These are phyloP conservation scores for Cosmorhoe ocellata DNA, from an alignment of 2,888 invertebrate species.

Conservation along the genomic window DNA sequence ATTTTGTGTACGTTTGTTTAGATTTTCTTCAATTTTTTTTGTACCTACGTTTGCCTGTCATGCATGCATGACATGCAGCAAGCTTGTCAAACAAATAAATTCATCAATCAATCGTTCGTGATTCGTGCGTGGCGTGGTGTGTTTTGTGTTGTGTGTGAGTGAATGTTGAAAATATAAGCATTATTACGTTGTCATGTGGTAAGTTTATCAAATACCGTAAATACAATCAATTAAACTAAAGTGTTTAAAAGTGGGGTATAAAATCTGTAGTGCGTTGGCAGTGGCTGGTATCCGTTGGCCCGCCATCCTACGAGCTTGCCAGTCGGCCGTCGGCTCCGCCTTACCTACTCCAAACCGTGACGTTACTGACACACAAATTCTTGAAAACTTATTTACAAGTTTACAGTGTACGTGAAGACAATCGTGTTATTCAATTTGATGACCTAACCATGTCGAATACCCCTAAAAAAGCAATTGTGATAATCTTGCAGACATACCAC, in stretches of 20 bases:
- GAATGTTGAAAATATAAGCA: slow-evolving; percentile 63
- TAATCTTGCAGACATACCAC: slow-evolving; percentile 47
- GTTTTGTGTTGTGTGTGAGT: slow-evolving; percentile 77
- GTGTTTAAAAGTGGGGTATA: neutral
- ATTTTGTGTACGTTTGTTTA: too few species aligned
- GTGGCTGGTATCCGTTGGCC: slow-evolving; percentile 60
- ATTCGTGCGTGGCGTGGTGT: slow-evolving; percentile 43
- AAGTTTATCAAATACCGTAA: slow-evolving; percentile 47
- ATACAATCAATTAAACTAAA: slow-evolving; percentile 1
- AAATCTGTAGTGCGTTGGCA: neutral
- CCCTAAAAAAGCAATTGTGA: slow-evolving; percentile 31
- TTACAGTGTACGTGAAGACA: slow-evolving; percentile 6
- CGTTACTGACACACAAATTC: slow-evolving; percentile 30
- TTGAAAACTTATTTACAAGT: slow-evolving; percentile 12
- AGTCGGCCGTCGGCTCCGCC: slow-evolving; percentile 72
- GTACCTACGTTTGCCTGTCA: too few species aligned
- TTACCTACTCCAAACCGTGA: slow-evolving; percentile 50
- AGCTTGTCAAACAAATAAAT: too few species aligned
- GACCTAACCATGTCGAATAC: slow-evolving; percentile 47
- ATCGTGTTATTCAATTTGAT: slow-evolving; percentile 34
- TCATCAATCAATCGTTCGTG: neutral
- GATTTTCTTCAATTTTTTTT: too few species aligned
- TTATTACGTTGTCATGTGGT: slow-evolving; percentile 73
- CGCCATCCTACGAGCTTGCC: slow-evolving; percentile 72
- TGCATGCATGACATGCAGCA: too few species aligned